Evolutionary conservation across 2,888 invertebrate species (phyloP).

Genomic region (Scotopteryx bipunctaria): DNA sequence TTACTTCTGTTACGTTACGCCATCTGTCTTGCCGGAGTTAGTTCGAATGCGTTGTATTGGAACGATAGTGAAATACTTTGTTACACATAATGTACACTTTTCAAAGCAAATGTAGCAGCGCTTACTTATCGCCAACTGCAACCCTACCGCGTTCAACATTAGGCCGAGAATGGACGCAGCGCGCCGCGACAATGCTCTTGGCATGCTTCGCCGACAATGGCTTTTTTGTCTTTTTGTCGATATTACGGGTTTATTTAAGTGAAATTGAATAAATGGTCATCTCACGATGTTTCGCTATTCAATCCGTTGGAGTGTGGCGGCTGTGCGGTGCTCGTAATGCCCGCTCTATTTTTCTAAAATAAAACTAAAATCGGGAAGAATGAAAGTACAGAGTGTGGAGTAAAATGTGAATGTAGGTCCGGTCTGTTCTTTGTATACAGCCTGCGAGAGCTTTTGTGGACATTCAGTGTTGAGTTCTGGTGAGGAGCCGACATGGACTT

Average conservation of each 20-base stretch:
- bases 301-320: slow-evolving; percentile 62
- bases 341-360: slow-evolving; percentile 52
- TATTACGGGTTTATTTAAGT: slow-evolving; percentile 81
- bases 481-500: slow-evolving; percentile 56
- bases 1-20: slow-evolving; percentile 62
- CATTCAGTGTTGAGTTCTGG: slow-evolving; percentile 39
- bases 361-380: slow-evolving; percentile 57
- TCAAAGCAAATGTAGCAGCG: slow-evolving; percentile 53
- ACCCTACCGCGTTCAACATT: slow-evolving; percentile 50
- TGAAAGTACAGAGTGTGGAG: slow-evolving; percentile 59
- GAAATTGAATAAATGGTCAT: slow-evolving; percentile 83
- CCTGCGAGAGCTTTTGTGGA: slow-evolving; percentile 46
- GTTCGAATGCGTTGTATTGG: slow-evolving; percentile 66
- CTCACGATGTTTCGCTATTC: slow-evolving; percentile 72
- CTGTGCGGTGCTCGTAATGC: slow-evolving; percentile 59
- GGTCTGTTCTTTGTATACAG: slow-evolving; percentile 47
- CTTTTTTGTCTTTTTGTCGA: slow-evolving; percentile 74
- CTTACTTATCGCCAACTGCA: slow-evolving; percentile 43
- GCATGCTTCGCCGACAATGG: slow-evolving; percentile 59
- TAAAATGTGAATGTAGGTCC: slow-evolving; percentile 67
- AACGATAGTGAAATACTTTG: slow-evolving; percentile 70
- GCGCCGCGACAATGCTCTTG: slow-evolving; percentile 44
- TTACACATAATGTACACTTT: slow-evolving; percentile 54
- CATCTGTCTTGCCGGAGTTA: slow-evolving; percentile 53
- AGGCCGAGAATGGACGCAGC: slow-evolving; percentile 49